Evolutionary conservation across 2,113 vertebrate genomes (phyloP).

Genomic region (Poecilia latipinna): DNA sequence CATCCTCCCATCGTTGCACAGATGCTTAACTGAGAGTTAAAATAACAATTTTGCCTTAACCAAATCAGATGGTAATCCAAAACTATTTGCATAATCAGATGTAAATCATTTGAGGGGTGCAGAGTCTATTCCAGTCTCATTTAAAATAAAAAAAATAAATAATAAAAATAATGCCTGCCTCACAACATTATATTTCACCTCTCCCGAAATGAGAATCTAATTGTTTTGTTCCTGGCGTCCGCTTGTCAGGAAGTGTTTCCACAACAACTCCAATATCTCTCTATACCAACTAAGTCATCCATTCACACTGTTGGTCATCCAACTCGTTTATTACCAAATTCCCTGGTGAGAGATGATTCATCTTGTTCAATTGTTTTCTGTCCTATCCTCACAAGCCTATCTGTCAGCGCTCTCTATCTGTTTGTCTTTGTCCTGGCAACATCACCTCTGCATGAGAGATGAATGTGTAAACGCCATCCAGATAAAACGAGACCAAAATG

Average conservation of each 20-base stretch:
- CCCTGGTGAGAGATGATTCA: conserved; percentile 40
- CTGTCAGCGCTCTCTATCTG: conserved; percentile 26
- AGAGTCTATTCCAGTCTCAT: background rate
- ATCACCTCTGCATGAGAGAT: background rate
- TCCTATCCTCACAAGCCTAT: conserved; percentile 1
- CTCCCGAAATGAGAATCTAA: background rate
- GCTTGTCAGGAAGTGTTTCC: conserved; percentile 18
- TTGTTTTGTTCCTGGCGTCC: conserved; percentile 3
- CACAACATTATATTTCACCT: conserved; percentile 48
- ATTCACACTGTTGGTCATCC: background rate
- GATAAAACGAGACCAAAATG: background rate
- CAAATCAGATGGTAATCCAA: conserved; percentile 7
- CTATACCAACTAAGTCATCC: conserved; percentile 14
- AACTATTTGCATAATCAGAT: background rate
- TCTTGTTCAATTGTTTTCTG: conserved; percentile 39
- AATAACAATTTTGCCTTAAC: background rate
- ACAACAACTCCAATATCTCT: conserved; percentile 22
- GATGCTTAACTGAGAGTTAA: no score
- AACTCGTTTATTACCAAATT: conserved; percentile 16
- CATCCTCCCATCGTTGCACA: no score
- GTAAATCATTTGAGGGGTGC: conserved; percentile 2
- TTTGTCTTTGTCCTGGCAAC: conserved; percentile 4
- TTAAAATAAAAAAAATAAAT: no score
- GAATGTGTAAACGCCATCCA: background rate
- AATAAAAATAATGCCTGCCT: background rate